Percentiles rank a stretch among this genome's conserved stretches.
These are phyloP conservation scores for Amphimallon solstitiale DNA, from an alignment of 2,888 invertebrate genomes.

Conservation along the genomic window DNA sequence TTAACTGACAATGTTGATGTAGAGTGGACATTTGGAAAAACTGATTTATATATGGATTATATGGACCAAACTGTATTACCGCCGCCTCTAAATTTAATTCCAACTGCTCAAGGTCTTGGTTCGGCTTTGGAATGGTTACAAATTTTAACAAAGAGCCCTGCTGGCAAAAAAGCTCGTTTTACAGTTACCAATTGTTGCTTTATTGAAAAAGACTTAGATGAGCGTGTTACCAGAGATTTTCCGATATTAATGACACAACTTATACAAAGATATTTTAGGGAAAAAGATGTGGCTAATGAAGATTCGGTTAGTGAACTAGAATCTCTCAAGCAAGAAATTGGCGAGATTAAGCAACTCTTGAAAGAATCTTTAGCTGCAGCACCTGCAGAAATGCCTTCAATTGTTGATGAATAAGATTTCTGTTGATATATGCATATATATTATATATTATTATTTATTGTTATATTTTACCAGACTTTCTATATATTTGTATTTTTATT, in stretches of 20 bases:
- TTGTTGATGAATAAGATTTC: background rate
- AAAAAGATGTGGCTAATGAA: slow-evolving; percentile 60
- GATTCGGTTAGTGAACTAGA: slow-evolving; percentile 63
- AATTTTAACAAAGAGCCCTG: slow-evolving; percentile 57
- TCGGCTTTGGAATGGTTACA: slow-evolving; percentile 65
- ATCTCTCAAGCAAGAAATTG: slow-evolving; percentile 64
- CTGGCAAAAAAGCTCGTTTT: slow-evolving; percentile 63
- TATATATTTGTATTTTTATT: too few species aligned
- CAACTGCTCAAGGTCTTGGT: slow-evolving; percentile 67
- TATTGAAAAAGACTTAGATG: slow-evolving; percentile 63
- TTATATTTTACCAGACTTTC: too few species aligned
- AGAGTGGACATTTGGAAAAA: slow-evolving; percentile 82
- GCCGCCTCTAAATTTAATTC: slow-evolving; percentile 78
- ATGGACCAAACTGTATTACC: slow-evolving; percentile 76
- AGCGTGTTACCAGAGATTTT: slow-evolving; percentile 63
- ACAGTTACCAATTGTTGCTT: slow-evolving; percentile 58
- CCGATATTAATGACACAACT: slow-evolving; percentile 69
- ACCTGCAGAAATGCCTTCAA: background rate
- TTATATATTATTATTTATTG: background rate
- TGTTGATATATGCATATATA: background rate
- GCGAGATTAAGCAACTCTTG: slow-evolving; percentile 58
- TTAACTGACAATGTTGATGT: slow-evolving; percentile 75
- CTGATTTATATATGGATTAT: slow-evolving; percentile 77
- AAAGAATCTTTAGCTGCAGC: slow-evolving; percentile 7
- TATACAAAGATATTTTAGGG: slow-evolving; percentile 71